These are phyloP conservation scores for Chaetophractus vellerosus DNA, from an alignment of 2,797 vertebrate species.

Conservation along the genomic window DNA sequence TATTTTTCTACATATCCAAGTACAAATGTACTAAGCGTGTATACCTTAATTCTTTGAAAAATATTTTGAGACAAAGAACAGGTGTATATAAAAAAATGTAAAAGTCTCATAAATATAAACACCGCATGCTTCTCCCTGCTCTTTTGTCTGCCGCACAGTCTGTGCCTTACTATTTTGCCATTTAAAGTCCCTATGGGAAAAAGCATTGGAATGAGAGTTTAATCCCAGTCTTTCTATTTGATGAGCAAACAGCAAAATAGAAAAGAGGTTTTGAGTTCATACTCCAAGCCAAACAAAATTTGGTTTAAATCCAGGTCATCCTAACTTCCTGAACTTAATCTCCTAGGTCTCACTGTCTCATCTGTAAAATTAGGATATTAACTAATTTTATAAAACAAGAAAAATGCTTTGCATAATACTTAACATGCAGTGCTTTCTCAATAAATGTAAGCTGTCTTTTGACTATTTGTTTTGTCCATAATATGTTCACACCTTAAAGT, in stretches of 20 bases:
- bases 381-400: not conserved
- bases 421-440: not conserved
- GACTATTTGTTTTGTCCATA: not conserved
- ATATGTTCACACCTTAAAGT: not conserved
- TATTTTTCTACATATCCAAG: not conserved
- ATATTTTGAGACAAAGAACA: not conserved
- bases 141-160: not conserved
- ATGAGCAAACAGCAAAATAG: not conserved
- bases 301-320: not conserved
- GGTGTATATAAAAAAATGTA: not conserved
- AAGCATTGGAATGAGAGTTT: not conserved
- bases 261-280: not conserved
- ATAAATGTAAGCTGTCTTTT: not conserved
- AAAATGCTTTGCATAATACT: not conserved
- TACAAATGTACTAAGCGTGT: not conserved
- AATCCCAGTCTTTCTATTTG: not conserved
- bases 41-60: not conserved
- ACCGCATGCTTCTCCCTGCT: not conserved
- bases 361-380: not conserved
- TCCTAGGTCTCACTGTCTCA: not conserved
- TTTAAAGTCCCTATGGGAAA: not conserved
- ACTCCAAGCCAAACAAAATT: not conserved
- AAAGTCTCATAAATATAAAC: not conserved
- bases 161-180: not conserved
- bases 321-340: not conserved